Base-by-base conservation (phyloP, 2,797 vertebrate species). In the Brachyrhaphis roseni region DNA sequence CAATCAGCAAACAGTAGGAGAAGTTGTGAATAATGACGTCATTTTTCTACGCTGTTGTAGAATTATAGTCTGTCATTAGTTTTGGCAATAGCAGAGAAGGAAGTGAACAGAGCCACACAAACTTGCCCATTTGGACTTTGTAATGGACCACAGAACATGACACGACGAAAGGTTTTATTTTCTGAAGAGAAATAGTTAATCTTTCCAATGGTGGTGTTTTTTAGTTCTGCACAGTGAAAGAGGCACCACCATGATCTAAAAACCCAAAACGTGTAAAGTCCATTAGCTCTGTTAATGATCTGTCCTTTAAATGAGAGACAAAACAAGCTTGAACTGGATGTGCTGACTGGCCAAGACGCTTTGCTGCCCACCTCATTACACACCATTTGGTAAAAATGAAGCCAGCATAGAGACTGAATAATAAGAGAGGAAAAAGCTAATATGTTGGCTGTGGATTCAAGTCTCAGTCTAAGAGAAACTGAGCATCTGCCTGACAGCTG, bases 381-480 rank as follows among this genome's bases (percentile, higher is more conserved):
- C 81, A 88, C 85, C 88, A 88, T 88, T 88, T 71, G 71, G 80
- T 74, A n/a, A 80, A 53, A 86, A 86, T 68, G 79, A 75, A 85
- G 57, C 75, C 80, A 76, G 39, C 41, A 74, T 45, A 78, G n/a
- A 82, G 82, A 77, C 80, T 8, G 82, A 86, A 71, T 71, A 41
- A 91, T 72, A 79, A 83, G 86, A 73, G 51, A 39, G 72, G 49
- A 81, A 53, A 8, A 43, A 76, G 84, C 91, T 79, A 81, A 81
- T 57, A 64, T 78, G 79, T 70, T 85, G 77, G 77, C 74, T 78
- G 70, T 55, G 80, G 77, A 68, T 71, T 75, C 77, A 72, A 84
- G 85, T 82, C 80, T 82, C 41, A 39, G 75, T 68, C 74, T 75
- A 68, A 39, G 57, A 78, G 41, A 85, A 81, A 82, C 49, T 90